Evolutionary conservation across 2,797 vertebrate species (phyloP).

Genomic region (Enteromius trimaculatus): DNA sequence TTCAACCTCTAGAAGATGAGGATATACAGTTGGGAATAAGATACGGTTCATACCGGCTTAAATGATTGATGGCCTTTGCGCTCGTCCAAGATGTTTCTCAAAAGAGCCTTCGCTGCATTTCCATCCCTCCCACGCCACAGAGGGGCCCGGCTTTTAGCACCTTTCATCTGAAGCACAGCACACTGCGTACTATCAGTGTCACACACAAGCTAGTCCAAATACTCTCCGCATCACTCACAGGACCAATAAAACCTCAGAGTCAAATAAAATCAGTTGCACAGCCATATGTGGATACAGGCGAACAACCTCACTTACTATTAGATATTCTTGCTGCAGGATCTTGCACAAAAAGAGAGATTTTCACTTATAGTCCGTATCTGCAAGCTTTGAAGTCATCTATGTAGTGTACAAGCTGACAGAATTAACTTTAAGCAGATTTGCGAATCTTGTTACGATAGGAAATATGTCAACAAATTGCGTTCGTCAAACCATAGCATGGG

Average conservation of each 20-base stretch:
- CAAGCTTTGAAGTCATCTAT: constrained; percentile 29
- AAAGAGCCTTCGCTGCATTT: constrained; percentile 38
- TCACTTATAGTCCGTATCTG: not conserved
- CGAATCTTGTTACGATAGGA: not conserved
- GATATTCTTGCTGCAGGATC: not conserved
- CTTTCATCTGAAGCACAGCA: constrained; percentile 21
- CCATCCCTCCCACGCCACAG: constrained; percentile 17
- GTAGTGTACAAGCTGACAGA: not conserved
- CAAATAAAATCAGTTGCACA: not conserved
- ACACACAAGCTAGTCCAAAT: constrained; percentile 22
- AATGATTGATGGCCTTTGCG: constrained; percentile 49
- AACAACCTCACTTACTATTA: not conserved
- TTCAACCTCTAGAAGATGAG: constrained; percentile 19
- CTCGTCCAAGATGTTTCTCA: constrained; percentile 31
- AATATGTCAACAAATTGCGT: constrained; percentile 14
- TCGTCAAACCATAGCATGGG: not conserved
- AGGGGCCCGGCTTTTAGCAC: constrained; percentile 25
- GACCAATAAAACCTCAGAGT: constrained; percentile 14
- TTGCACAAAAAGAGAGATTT: not conserved
- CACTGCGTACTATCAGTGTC: not conserved
- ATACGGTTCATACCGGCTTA: constrained; percentile 5
- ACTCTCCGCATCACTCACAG: not conserved
- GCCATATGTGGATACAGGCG: not conserved
- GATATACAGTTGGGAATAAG: constrained; percentile 32
- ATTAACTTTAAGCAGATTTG: constrained; percentile 1